Base-by-base conservation (phyloP, 2,888 invertebrate species). In the Ennomos erosarius region DNA sequence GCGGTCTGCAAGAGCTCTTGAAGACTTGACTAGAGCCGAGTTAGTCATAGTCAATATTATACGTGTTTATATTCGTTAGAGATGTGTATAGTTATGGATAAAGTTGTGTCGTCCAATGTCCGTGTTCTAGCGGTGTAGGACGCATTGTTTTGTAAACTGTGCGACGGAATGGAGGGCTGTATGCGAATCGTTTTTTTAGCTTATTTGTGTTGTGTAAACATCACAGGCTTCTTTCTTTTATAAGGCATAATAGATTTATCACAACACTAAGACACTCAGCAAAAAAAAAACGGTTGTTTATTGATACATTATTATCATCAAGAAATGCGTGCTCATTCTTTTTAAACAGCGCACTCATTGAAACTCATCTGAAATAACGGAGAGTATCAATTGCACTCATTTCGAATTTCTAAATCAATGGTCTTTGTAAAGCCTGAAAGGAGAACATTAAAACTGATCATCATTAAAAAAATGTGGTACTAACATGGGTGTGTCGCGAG, bases 1-100 rank as follows among this genome's bases (percentile, higher is more conserved):
- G 54, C 65, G 63, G 55, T 46, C 59, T 36, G 9, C 61, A 66
- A 70, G 69, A 56, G 66, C 63, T 46, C 57, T 52, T 62, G 60
- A 64, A 59, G 70, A 71, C 64, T 62, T 65, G 59, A 64, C 61
- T 64, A 63, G 60, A 53, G 61, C 68, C 62, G 64, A 76, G 81
- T 81, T 78, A 79, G 70, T 67, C 55, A 50, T 44, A 53, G 13
- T 35, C 13, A 66, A 43, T 42, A 40, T 46, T 35, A 61, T 26
- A 48, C 59, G 51, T 65, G 70, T 69, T 69, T 62, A 59, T 64
- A 59, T 64, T 47, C 56, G 65, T 67, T 67, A 69, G 64, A 69
- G 53, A 65, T 51, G 59, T 64, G 65, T 62, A 46, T 45, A 57
- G 61, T 61, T 53, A 42, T 51, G 58, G 39, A 34, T 40, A 43